phyloP scores from a whole-genome alignment of 2,797 vertebrate genomes.

The Coranthus polyacanthus region DNA sequence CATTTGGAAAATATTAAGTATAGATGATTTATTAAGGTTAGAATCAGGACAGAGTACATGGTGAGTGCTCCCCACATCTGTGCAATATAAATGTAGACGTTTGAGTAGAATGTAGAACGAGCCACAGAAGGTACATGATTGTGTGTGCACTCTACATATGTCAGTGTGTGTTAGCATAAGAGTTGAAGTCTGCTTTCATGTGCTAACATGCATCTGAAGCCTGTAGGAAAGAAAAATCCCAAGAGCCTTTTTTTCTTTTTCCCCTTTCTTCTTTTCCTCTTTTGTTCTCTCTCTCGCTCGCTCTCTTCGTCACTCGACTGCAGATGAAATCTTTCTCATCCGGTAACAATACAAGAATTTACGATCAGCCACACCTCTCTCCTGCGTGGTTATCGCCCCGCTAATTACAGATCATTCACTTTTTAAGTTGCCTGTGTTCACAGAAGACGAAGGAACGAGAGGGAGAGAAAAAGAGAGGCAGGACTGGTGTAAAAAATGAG shows the following conservation, averaged over 20 bases:
- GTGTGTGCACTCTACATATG: slow-evolving; percentile 19
- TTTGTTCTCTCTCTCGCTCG: neutral
- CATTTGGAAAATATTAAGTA: too few species aligned
- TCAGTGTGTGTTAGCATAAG: slow-evolving; percentile 20
- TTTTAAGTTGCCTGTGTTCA: slow-evolving; percentile 28
- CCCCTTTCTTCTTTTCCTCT: neutral
- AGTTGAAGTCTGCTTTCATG: slow-evolving; percentile 45
- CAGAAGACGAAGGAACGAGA: neutral
- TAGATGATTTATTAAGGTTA: neutral
- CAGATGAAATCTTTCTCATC: slow-evolving; percentile 24
- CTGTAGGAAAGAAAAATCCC: slow-evolving; percentile 32
- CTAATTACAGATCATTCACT: slow-evolving; percentile 54
- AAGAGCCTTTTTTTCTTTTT: neutral
- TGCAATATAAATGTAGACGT: slow-evolving; percentile 10
- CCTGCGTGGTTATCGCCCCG: slow-evolving; percentile 22
- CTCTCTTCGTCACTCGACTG: neutral
- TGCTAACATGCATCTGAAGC: slow-evolving; percentile 42
- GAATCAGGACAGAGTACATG: neutral
- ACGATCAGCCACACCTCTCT: neutral
- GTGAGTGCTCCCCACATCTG: neutral
- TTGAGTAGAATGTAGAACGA: slow-evolving; percentile 1
- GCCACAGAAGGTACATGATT: neutral
- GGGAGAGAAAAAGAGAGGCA: slow-evolving; percentile 6
- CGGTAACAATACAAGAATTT: slow-evolving; percentile 23
- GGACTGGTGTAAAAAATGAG: slow-evolving; percentile 28